These are phyloP conservation scores for Campoletis sonorensis DNA, from an alignment of 1,140 invertebrate species.

Conservation along the genomic window DNA sequence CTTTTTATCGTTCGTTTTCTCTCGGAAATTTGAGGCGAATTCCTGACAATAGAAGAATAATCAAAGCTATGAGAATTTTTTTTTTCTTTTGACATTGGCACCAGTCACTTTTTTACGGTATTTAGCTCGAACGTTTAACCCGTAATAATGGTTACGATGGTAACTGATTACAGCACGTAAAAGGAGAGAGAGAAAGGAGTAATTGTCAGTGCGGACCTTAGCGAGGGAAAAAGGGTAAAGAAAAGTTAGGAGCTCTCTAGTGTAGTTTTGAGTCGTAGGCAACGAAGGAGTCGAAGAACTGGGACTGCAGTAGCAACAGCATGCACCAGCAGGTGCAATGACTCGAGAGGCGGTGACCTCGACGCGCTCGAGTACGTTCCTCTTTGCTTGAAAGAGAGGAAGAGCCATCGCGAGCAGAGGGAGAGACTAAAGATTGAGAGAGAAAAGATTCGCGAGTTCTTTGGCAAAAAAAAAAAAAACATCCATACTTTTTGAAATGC, in stretches of 20 bases:
- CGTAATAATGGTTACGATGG: too few relatives aligned
- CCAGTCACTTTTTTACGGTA: too few relatives aligned
- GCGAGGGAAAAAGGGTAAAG: constrained; percentile 21
- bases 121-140: too few relatives aligned
- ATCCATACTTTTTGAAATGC: neutral
- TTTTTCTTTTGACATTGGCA: neutral
- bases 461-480: neutral
- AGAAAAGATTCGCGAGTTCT: neutral
- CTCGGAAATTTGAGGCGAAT: too few relatives aligned
- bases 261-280: neutral
- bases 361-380: constrained; percentile 45
- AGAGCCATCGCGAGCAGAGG: neutral
- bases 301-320: constrained; percentile 21
- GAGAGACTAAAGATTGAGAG: neutral
- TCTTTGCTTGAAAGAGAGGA: constrained; percentile 39
- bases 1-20: too few relatives aligned
- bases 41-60: too few relatives aligned
- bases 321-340: constrained; percentile 51
- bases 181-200: constrained; percentile 16
- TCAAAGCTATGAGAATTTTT: neutral
- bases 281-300: neutral
- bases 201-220: constrained; percentile 7
- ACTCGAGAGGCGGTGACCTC: constrained; percentile 51
- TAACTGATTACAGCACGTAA: too few relatives aligned
- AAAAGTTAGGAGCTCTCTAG: constrained; percentile 13